Base-by-base conservation (phyloP, 2,797 vertebrate genomes). In the Crenichthys baileyi region DNA sequence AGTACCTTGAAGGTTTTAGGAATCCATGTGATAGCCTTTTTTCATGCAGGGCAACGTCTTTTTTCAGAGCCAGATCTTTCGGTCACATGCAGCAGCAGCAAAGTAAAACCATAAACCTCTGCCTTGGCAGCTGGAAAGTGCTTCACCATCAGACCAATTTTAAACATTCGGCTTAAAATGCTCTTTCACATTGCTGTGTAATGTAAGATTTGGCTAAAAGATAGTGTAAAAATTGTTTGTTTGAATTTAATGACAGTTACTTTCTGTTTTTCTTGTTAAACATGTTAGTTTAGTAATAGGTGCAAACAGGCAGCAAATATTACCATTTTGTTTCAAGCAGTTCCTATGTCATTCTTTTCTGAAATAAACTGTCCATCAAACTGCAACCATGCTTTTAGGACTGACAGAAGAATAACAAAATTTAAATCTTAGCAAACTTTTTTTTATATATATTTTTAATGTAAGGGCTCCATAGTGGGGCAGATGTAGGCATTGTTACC, bases 61-160 rank as follows among this genome's bases (percentile, higher is more conserved):
- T 50, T 82, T 71, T 84, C 50, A 46, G 16, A 71, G n/a, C 44
- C 18, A 29, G 65, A 58, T 24, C 4, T 36, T 83, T 82, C 15
- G 75, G 56, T 74, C 41, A 79, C 71, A 79, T 39, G 7, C 3
- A 41, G 60, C 8, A 60, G 65, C 55, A 39, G 61, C 24, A 39
- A 48, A 58, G 50, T 11, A 56, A 86, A 88, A 83, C 70, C 73
- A 73, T 78, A 84, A 29, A 44, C 68, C 72, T 77, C 56, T 22
- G 61, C 24, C 73, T 77, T 83, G 68, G 26, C 65, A 83, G 44
- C 22, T 61, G 63, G 41, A 46, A 70, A 36, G 39, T 71, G 15
- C 58, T 65, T 16, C 68, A 51, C 50, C 51, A 70, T 7, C 48
- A 68, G 26, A 41, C 16, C 4, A 1, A 41, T 24, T 39, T 36